Conservation (phyloP, 1,140 invertebrate genomes). For the Diachasmimorpha longicaudata region DNA sequence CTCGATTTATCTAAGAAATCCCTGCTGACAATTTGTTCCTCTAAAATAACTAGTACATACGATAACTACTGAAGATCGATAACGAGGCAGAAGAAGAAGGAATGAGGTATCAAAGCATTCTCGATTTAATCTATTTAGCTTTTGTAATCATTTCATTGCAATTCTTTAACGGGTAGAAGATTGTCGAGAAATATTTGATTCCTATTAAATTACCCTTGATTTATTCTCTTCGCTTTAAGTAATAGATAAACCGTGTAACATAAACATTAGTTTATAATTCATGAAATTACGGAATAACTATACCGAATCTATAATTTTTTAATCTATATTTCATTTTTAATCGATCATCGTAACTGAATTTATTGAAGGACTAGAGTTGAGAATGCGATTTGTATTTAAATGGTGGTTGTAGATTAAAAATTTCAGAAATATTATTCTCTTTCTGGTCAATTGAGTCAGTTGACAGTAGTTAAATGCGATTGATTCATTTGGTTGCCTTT, state of each 20-base stretch:
- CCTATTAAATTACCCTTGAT: not conserved
- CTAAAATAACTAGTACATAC: not conserved
- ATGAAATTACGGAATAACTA: not conserved
- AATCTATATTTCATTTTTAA: not conserved
- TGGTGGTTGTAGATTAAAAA: not conserved
- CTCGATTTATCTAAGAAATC: not conserved
- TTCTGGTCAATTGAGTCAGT: not conserved
- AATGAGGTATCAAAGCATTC: not conserved
- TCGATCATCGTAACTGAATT: not conserved
- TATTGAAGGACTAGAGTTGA: not conserved
- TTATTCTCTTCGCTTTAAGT: not conserved
- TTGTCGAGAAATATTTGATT: slow-evolving; percentile 29
- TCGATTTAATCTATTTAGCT: not conserved
- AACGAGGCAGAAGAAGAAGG: not conserved
- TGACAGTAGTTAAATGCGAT: not conserved
- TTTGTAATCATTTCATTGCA: not conserved
- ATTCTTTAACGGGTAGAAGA: slow-evolving; percentile 17
- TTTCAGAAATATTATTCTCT: not conserved
- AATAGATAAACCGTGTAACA: not conserved
- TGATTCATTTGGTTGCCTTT: too few relatives aligned
- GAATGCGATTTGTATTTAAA: not conserved
- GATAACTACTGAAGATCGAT: not conserved
- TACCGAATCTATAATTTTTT: not conserved
- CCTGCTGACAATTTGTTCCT: not conserved
- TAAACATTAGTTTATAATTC: not conserved